phyloP scores from a whole-genome alignment of 2,113 vertebrate species.

The Mormyrus lacerda region DNA sequence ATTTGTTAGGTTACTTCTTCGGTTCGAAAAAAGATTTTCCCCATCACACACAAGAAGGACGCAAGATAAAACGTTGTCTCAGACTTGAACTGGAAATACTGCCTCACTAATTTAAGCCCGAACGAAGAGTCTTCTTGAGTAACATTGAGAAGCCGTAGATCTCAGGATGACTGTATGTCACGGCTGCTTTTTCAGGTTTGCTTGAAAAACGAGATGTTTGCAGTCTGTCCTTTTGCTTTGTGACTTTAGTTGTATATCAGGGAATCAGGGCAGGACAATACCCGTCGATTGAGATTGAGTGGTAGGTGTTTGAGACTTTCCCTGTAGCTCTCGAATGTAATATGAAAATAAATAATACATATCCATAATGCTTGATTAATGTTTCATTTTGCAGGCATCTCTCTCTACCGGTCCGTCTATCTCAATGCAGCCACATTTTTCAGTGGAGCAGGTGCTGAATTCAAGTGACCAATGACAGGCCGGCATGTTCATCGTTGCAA shows the following conservation, averaged over 20 bases:
- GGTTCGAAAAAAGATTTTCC: background rate
- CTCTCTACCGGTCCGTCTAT: background rate
- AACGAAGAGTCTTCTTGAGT: background rate
- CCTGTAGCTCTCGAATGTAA: background rate
- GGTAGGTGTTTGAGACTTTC: background rate
- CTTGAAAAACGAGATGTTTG: background rate
- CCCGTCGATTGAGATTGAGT: background rate
- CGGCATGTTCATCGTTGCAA: background rate
- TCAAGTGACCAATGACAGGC: background rate
- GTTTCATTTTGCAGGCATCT: too few relatives aligned
- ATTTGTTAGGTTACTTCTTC: background rate
- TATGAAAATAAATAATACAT: background rate
- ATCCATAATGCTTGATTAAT: background rate
- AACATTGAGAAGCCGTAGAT: background rate
- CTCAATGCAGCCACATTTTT: background rate
- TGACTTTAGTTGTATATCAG: background rate
- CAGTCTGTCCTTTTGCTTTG: background rate
- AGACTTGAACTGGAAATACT: background rate
- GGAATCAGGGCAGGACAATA: background rate
- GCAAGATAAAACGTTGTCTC: background rate
- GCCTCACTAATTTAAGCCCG: background rate
- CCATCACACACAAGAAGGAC: background rate
- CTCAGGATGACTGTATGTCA: background rate
- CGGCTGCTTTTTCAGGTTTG: background rate
- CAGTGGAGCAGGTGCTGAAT: background rate